Conservation (phyloP, 2,113 vertebrate genomes). For the Catagonus wagneri region DNA sequence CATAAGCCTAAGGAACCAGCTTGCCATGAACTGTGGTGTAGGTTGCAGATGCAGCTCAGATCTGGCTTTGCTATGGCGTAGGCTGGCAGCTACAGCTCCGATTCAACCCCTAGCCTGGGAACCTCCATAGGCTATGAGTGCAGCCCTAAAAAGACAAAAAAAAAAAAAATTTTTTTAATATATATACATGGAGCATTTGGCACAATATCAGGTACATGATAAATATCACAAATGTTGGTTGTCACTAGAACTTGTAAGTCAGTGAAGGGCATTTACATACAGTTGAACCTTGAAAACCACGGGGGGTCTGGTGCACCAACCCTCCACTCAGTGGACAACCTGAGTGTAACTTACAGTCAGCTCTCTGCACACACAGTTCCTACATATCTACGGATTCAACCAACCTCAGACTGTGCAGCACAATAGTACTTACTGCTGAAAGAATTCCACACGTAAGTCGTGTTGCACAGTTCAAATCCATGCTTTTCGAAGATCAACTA, state of each 20-base stretch:
- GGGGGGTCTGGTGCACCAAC: not conserved
- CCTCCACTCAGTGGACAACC: not conserved
- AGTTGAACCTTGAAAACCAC: not conserved
- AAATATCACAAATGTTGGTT: not conserved
- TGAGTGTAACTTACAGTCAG: not conserved
- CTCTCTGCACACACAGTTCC: not conserved
- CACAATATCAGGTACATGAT: not conserved
- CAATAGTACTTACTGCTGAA: too few species aligned
- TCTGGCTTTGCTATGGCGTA: too few species aligned
- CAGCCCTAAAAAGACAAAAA: too few species aligned
- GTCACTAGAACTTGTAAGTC: not conserved
- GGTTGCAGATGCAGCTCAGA: too few species aligned
- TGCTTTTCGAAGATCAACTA: not conserved
- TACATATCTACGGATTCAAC: not conserved
- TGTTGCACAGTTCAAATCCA: not conserved
- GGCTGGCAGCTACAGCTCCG: too few species aligned
- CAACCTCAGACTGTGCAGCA: not conserved
- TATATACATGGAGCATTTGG: rapidly evolving
- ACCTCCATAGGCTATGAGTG: too few species aligned
- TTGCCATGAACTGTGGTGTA: too few species aligned
- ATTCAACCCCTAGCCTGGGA: too few species aligned
- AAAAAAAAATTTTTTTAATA: too few species aligned
- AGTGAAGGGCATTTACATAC: not conserved
- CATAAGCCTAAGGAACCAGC: too few species aligned
- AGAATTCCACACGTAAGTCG: not conserved